Evolutionary conservation across 2,113 vertebrate genomes (phyloP), one percentile per base, ranked within the genome.

Genomic region (Halcyon malimbica): DNA sequence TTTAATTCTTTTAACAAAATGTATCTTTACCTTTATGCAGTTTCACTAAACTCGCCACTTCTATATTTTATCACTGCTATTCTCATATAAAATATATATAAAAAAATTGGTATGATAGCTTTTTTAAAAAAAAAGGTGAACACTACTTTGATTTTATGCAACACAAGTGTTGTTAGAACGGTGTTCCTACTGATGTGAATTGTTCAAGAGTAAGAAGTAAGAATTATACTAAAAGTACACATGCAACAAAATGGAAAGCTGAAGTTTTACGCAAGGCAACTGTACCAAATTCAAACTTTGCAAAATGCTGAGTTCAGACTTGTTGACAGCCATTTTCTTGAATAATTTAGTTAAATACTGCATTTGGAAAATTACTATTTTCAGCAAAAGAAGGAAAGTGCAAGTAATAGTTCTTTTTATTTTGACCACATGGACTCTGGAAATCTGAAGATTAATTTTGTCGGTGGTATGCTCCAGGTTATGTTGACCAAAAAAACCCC

Each of bases 281-380:
- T 74, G 44, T 39, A 51, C n/a, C 23, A 86, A 92, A 87, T 92
- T 87, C 67, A 93, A 79, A 87, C 96, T 97, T 87, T 95, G 91
- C 90, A 97, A 96, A 97, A 97, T 87, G 95, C 89, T 95, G 48
- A 91, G 41, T 95, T 96, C 87, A 93, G 86, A 96, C 10, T 50
- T 78, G 33, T n/a, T 3, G 2, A 68, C 68, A 41, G 0, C 8
- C 5, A 10, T 62, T 90, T 93, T 79, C 65, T 92, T 93, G 37
- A 64, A 57, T 46, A 79, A 54, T 64, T 62, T 56, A 60, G 6
- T 53, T 87, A 74, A 65, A 76, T 35, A 35, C 5, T 74, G 46
- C 35, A 56, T 74, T 68, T 54, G n/a, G 44, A 87, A 93, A 83
- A 69, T 46, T 39, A 68, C 31, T 64, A 6, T 60, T 79, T 95